Evolutionary conservation across 2,888 invertebrate species (phyloP).

Genomic region (Polyommatus iphigenia): DNA sequence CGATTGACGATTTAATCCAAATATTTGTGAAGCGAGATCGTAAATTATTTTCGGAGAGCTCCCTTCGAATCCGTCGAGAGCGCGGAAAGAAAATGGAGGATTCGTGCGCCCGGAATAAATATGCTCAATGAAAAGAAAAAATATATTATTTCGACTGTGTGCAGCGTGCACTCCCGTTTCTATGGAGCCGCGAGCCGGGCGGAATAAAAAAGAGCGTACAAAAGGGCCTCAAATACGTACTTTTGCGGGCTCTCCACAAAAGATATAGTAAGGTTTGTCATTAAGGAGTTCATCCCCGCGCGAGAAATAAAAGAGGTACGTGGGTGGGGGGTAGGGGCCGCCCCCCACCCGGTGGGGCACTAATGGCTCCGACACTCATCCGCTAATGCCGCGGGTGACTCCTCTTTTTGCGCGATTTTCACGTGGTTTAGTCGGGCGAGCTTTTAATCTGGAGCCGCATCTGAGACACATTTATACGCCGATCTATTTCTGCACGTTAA

Average conservation of each 20-base stretch:
- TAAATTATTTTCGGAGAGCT: not conserved
- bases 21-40: slow-evolving; percentile 4
- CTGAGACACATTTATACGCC: slow-evolving; percentile 67
- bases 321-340: slow-evolving; percentile 52
- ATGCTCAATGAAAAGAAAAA: slow-evolving; percentile 22
- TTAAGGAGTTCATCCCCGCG: slow-evolving; percentile 81
- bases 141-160: slow-evolving; percentile 7
- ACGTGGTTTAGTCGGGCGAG: slow-evolving; percentile 77
- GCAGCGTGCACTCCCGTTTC: slow-evolving; percentile 30
- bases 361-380: slow-evolving; percentile 81
- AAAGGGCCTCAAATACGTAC: slow-evolving; percentile 80
- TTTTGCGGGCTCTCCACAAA: slow-evolving; percentile 79
- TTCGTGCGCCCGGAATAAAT: not conserved
- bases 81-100: not conserved
- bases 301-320: slow-evolving; percentile 80
- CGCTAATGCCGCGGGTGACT: slow-evolving; percentile 80
- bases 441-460: slow-evolving; percentile 78
- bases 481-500: slow-evolving; percentile 40
- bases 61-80: not conserved
- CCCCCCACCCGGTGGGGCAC: slow-evolving; percentile 58
- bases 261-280: slow-evolving; percentile 81
- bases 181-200: slow-evolving; percentile 51
- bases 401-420: slow-evolving; percentile 79
- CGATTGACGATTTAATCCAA: slow-evolving; percentile 21
- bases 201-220: slow-evolving; percentile 75